Evolutionary conservation across 2,797 vertebrate genomes (phyloP).

Genomic region (Eidolon dupreanum): DNA sequence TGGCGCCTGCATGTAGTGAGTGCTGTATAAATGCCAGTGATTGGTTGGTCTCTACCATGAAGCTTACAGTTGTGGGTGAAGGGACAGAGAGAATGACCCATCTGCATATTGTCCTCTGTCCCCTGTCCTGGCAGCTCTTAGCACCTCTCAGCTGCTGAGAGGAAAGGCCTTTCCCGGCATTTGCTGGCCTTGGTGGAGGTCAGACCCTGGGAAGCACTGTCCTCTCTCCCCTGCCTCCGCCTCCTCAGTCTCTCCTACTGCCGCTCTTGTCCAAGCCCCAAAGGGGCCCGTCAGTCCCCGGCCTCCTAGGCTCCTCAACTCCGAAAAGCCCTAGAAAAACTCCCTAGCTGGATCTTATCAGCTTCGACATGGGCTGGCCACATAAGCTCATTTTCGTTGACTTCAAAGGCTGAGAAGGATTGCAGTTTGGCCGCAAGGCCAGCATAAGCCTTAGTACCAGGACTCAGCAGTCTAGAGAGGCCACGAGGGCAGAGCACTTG

Average conservation of each 20-base stretch:
- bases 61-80: neutral
- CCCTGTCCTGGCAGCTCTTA: neutral
- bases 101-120: neutral
- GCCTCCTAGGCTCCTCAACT: neutral
- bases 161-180: neutral
- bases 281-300: neutral
- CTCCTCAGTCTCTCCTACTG: accelerated
- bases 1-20: neutral
- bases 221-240: no score
- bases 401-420: neutral
- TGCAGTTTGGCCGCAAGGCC: neutral
- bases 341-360: neutral
- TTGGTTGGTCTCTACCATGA: accelerated
- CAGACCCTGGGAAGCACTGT: neutral
- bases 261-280: neutral
- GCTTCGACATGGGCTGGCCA: neutral
- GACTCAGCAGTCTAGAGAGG: neutral
- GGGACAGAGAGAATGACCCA: neutral
- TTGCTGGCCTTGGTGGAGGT: neutral
- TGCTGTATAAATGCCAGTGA: accelerated
- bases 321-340: neutral
- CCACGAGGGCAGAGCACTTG: neutral
- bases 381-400: accelerated
- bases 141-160: neutral
- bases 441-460: accelerated